Evolutionary conservation across 2,113 vertebrate species (phyloP), one percentile per base, ranked within the genome.

Genomic region (Otocyon megalotis): DNA sequence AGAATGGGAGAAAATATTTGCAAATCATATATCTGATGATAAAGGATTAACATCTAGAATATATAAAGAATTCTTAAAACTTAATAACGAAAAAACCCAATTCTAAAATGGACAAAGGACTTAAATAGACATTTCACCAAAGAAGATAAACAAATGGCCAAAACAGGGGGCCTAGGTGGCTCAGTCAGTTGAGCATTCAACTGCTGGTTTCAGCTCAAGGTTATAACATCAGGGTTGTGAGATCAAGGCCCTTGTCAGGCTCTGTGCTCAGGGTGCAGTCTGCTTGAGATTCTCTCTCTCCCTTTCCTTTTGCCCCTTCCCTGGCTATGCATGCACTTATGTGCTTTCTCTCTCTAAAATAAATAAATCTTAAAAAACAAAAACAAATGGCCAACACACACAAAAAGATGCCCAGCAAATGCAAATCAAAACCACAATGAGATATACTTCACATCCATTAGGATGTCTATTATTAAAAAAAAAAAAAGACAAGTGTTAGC

Each of bases 31-130:
- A 77, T 89, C 71, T 50, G 88, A 50, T n/a, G 72, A 50, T n/a
- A 89, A 26, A 30, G 5, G 43, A 89, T 77, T 62, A 89, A 22
- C 26, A 63, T 54, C 58, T 28, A 90, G 58, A 79, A 35, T 79
- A 79, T 3, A 79, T 35, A 62, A 50, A 77, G 72, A 63, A 50
- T 32, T 63, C 72, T 89, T 87, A 69, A 12, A 71, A 88, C 54
- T 80, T 30, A 74, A 84, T 50, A 92, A 80, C 50, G 71, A 71
- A 69, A 91, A 19, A 48, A 77, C 35, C 53, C 28, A 72, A 71
- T 81, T 88, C 11, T 62, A 88, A 94, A 72, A 71, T 37, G 85
- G 37, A 54, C 76, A 81, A 94, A 92, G 77, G 53, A 82, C 22
- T 71, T 81, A 43, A 87, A 86, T 2, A 93, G 63, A 28, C 26